Conservation (phyloP, 2,888 invertebrate genomes). For the Coremacera marginata region DNA sequence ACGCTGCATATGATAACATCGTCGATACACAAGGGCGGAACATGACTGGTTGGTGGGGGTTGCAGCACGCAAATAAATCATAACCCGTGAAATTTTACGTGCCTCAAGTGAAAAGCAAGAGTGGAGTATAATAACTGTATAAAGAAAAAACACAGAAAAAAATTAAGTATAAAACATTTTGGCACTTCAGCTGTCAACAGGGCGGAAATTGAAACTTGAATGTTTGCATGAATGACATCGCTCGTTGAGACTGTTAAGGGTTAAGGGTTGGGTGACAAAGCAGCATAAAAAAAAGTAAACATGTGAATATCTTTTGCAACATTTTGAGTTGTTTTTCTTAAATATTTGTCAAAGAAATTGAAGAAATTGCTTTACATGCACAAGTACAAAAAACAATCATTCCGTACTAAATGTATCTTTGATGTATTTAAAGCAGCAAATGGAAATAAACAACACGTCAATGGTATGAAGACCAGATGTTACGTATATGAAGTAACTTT, state of each 20-base stretch:
- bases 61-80: constrained; percentile 23
- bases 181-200: constrained; percentile 47
- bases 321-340: neutral
- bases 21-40: neutral
- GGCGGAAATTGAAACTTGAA: constrained; percentile 43
- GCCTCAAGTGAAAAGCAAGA: neutral
- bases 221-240: neutral
- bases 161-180: constrained; percentile 41
- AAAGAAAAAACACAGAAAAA: constrained; percentile 1
- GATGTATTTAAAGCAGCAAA: too few species aligned
- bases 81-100: constrained; percentile 28
- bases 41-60: neutral
- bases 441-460: too few species aligned
- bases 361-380: constrained; percentile 72
- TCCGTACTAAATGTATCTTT: too few species aligned
- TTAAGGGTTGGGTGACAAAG: neutral
- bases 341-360: neutral
- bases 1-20: neutral
- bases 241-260: neutral
- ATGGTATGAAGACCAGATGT: too few species aligned
- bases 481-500: too few species aligned
- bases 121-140: neutral
- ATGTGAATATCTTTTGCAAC: neutral
- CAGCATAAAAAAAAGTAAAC: neutral
- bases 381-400: too few species aligned